A percentile compares a stretch with the other conserved stretches of the same genome.
These are phyloP conservation scores for Jacana jacana DNA, from an alignment of 2,113 vertebrate genomes.

Conservation along the genomic window DNA sequence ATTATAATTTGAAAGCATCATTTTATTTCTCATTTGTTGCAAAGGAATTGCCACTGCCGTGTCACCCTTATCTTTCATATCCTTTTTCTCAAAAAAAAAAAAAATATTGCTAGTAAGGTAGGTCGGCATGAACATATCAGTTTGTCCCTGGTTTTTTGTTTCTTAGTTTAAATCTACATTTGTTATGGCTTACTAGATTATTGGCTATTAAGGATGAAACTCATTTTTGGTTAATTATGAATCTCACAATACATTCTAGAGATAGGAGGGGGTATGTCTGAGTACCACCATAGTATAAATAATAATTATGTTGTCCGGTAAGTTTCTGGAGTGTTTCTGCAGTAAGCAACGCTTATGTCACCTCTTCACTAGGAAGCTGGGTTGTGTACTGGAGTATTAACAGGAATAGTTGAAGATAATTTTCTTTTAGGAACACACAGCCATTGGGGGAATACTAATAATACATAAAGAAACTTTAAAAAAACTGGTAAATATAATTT, in stretches of 20 bases:
- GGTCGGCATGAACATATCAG: fast-evolving
- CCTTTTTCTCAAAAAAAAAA: background rate
- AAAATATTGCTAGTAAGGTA: background rate
- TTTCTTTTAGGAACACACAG: background rate
- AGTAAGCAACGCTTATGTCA: background rate
- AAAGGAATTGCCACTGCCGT: background rate
- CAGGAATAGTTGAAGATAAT: background rate
- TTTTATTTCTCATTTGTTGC: background rate
- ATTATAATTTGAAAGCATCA: background rate
- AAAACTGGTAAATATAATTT: background rate
- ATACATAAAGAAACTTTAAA: background rate
- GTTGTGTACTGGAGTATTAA: background rate
- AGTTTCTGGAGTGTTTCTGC: background rate
- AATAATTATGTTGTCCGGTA: background rate
- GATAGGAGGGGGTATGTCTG: background rate
- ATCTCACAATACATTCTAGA: background rate
- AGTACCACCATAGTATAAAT: background rate
- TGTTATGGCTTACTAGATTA: background rate
- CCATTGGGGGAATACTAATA: background rate
- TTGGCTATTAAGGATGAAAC: background rate
- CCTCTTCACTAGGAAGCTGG: background rate
- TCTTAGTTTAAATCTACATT: background rate
- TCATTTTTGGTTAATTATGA: background rate
- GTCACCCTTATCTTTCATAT: background rate
- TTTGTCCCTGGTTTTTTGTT: background rate